Conservation (phyloP, 1,140 invertebrate species). For the Pachyrhynchus sulphureomaculatus region DNA sequence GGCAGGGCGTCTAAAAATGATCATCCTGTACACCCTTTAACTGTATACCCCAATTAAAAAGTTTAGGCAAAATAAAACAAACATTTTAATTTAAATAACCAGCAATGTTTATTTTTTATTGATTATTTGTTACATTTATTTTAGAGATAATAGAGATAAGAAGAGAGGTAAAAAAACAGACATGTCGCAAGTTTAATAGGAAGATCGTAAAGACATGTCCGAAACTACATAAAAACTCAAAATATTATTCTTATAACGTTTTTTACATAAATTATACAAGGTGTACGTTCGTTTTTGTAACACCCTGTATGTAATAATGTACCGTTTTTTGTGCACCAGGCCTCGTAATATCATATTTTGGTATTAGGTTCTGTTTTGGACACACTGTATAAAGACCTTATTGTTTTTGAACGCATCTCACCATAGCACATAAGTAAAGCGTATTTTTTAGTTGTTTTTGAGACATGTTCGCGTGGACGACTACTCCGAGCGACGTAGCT, state of each 20-base stretch:
- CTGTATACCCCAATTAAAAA: too few relatives aligned
- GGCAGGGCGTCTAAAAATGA: too few relatives aligned
- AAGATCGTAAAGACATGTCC: conserved; percentile 23
- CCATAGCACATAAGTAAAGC: too few relatives aligned
- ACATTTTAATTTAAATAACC: conserved; percentile 24
- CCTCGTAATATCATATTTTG: neutral
- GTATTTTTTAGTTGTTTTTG: too few relatives aligned
- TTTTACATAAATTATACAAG: neutral
- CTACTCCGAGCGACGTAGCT: too few relatives aligned
- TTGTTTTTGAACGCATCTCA: too few relatives aligned
- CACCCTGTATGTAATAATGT: neutral
- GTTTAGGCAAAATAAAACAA: neutral
- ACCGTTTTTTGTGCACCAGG: neutral
- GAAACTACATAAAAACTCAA: conserved; percentile 20
- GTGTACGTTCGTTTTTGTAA: neutral
- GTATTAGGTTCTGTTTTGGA: too few relatives aligned
- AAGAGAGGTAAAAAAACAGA: conserved; percentile 28
- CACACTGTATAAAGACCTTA: too few relatives aligned
- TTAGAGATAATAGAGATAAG: conserved; percentile 19
- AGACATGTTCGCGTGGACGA: too few relatives aligned
- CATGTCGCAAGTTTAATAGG: conserved; percentile 17
- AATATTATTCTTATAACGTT: neutral
- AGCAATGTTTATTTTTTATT: conserved; percentile 30
- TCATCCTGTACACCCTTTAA: too few relatives aligned
- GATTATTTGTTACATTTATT: conserved; percentile 22